Evolutionary conservation across 1,140 invertebrate species (phyloP).

Genomic region (Meteorus sp.): DNA sequence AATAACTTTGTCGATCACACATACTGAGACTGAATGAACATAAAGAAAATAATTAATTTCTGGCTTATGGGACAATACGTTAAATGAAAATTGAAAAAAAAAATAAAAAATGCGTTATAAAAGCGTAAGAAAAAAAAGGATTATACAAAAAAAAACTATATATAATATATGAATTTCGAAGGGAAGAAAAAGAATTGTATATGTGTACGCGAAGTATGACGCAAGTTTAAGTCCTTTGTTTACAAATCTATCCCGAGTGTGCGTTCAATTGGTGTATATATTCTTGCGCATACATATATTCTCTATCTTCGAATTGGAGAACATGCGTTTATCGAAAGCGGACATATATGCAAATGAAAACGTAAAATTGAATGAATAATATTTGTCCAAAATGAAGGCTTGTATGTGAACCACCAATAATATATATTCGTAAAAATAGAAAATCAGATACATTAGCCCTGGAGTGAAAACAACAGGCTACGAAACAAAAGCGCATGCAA

Average conservation of each 20-base stretch:
- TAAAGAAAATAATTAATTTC: not conserved
- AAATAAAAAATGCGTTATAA: not conserved
- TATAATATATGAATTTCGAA: not conserved
- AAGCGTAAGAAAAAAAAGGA: not conserved
- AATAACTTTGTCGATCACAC: slow-evolving; percentile 5
- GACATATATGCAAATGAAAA: not conserved
- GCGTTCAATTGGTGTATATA: slow-evolving; percentile 6
- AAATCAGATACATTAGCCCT: too few relatives aligned
- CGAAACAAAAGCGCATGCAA: not conserved
- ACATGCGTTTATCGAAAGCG: not conserved
- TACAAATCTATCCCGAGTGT: slow-evolving; percentile 1
- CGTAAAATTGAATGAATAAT: too few relatives aligned
- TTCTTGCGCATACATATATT: not conserved
- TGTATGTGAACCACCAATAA: not conserved
- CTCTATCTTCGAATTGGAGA: not conserved
- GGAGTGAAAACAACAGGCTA: too few relatives aligned
- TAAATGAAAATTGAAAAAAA: not conserved
- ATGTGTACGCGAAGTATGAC: slow-evolving; percentile 11
- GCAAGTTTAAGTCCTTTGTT: not conserved
- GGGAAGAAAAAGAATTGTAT: not conserved
- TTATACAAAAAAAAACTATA: not conserved
- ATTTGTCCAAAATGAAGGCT: too few relatives aligned
- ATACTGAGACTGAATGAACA: slow-evolving; percentile 12
- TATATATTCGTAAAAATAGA: not conserved
- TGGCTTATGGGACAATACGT: slow-evolving; percentile 2